Base-by-base conservation (phyloP, 1,140 invertebrate species). In the Drosophila navojoa region DNA sequence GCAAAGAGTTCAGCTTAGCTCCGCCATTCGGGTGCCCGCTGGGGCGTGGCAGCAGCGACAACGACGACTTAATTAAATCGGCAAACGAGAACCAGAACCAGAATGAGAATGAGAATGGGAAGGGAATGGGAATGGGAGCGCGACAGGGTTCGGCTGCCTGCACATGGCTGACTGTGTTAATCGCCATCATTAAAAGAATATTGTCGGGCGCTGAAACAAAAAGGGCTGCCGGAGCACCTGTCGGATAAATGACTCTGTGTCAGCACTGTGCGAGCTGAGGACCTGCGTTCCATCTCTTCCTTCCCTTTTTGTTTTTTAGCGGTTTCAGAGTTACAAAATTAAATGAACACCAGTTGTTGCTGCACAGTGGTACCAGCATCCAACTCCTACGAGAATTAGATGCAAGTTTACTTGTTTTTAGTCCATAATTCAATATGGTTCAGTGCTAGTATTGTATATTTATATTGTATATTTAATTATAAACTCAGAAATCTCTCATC, bases 111-210 rank as follows among this genome's bases (percentile, higher is more conserved):
- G 27, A 29, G 27, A 4, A 5, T 4, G 27, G 5, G 27, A 29
- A 5, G 27, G 4, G 27, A 29, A 5, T 4, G 27, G 5, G 72
- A n/a, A 9, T 2, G 32, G 68, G n/a, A 9, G 2, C 5, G 45
- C 29, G 57, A 62, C 45, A 57, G 69, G 27, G 57, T 54, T 62
- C 6, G 68, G 27, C 15, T 16, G 68, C 38, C 15, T 16, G 25
- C n/a, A 25, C 27, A 32, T 7, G 25, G 50, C n/a, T 52, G 29
- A 63, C 55, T 61, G 44, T 53, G 82, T 86, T 87, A 86, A 89
- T 89, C 82, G 84, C 62, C 5, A 66, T 67, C 79, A 89, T 87
- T 87, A 87, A 87, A 89, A 89, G 71, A 89, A 84, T 84, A 89
- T 89, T 89, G 84, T 80, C 84, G 82, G 70, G 81, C 81, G 71